Evolutionary conservation across 2,113 vertebrate species (phyloP).

Genomic region (Dromas ardeola): DNA sequence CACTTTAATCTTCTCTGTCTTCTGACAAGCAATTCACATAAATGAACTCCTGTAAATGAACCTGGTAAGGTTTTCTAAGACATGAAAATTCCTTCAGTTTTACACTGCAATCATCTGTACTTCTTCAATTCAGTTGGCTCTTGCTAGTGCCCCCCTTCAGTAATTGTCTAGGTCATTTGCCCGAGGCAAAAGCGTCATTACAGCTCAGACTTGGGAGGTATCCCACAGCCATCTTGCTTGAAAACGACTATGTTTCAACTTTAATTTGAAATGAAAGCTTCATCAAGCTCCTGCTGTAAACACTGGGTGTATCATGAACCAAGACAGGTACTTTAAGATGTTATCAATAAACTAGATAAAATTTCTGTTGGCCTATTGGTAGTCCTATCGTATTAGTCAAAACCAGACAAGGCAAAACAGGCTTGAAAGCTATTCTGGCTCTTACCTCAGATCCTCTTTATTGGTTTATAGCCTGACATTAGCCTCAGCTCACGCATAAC

Average conservation of each 20-base stretch:
- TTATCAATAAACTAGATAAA: background rate
- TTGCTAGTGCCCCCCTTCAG: background rate
- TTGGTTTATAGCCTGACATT: background rate
- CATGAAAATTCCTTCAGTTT: background rate
- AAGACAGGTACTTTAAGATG: background rate
- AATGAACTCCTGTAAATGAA: background rate
- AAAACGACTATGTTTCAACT: background rate
- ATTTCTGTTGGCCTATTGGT: background rate
- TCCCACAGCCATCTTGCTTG: background rate
- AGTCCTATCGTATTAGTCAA: background rate
- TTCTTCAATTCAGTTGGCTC: background rate
- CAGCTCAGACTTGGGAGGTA: background rate
- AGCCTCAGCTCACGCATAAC: background rate
- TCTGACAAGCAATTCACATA: slow-evolving; percentile 21
- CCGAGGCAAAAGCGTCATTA: background rate
- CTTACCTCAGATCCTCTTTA: background rate
- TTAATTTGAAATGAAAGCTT: background rate
- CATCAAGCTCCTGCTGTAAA: background rate
- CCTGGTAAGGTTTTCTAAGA: background rate
- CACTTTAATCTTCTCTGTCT: background rate
- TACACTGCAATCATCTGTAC: background rate
- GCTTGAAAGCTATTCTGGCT: background rate
- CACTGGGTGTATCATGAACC: background rate
- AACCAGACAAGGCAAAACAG: background rate
- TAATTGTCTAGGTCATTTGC: background rate